phyloP scores from a whole-genome alignment of 2,797 vertebrate species.

The Moxostoma hubbsi region DNA sequence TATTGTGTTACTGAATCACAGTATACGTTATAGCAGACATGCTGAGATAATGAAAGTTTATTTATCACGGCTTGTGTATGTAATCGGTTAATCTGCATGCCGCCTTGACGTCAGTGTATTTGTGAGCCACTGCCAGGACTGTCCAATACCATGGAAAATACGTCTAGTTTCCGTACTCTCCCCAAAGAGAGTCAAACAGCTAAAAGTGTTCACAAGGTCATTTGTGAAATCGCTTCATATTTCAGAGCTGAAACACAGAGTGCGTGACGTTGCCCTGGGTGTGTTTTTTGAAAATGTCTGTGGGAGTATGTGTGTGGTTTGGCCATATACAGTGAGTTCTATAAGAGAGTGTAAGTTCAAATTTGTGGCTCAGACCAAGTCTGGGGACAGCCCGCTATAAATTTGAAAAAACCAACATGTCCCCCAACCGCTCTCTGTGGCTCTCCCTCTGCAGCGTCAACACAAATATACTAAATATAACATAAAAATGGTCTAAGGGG shows the following conservation, averaged over 20 bases:
- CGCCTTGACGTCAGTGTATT: neutral
- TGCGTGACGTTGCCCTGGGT: constrained; percentile 3
- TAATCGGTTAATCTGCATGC: too few species aligned
- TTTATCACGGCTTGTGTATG: too few species aligned
- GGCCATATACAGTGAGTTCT: constrained; percentile 59
- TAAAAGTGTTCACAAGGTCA: neutral
- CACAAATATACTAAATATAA: too few species aligned
- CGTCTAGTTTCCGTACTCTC: neutral
- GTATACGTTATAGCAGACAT: too few species aligned
- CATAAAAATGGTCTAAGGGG: too few species aligned
- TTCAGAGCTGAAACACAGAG: neutral
- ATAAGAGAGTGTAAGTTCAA: constrained; percentile 63
- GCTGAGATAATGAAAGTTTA: too few species aligned
- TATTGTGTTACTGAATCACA: too few species aligned
- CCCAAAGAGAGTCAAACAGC: neutral
- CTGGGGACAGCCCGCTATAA: constrained; percentile 77
- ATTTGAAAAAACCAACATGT: constrained; percentile 62
- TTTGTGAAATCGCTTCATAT: neutral
- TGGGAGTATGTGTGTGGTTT: constrained; percentile 26
- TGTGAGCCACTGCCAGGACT: neutral
- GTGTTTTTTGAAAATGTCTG: neutral
- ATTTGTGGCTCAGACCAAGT: constrained; percentile 73
- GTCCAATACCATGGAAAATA: neutral
- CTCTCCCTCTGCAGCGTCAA: too few species aligned
- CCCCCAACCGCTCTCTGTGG: constrained; percentile 16